These are phyloP conservation scores for Conistra vaccinii DNA, from an alignment of 2,888 invertebrate genomes.

Conservation along the genomic window DNA sequence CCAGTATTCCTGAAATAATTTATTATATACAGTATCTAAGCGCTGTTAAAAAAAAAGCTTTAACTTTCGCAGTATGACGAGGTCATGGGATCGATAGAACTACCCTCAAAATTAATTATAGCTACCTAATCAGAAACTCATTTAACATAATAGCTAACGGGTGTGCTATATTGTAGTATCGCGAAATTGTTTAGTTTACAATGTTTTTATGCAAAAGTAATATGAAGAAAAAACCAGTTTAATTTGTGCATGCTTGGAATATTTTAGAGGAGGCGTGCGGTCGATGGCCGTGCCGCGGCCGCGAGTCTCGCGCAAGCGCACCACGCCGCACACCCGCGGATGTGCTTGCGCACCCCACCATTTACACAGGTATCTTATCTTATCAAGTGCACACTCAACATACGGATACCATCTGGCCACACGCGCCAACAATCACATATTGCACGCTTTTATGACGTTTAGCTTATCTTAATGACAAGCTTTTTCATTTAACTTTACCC, in stretches of 20 bases:
- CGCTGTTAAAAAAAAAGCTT: background rate
- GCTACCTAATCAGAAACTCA: constrained; percentile 14
- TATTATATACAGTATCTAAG: background rate
- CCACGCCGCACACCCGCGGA: constrained; percentile 52
- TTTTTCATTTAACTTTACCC: constrained; percentile 32
- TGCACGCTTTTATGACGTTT: constrained; percentile 55
- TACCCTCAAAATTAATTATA: constrained; percentile 26
- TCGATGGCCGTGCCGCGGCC: constrained; percentile 82
- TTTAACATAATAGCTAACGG: constrained; percentile 31
- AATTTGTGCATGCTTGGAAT: constrained; percentile 90
- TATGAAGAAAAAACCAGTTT: constrained; percentile 88
- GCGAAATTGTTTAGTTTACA: constrained; percentile 74
- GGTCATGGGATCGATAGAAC: constrained; percentile 14
- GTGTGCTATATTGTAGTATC: constrained; percentile 56
- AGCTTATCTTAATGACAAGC: constrained; percentile 51
- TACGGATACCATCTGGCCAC: constrained; percentile 50
- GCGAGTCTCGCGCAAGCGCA: constrained; percentile 60
- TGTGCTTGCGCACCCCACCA: constrained; percentile 51
- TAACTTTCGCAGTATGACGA: background rate
- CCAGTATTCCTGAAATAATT: background rate
- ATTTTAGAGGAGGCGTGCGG: constrained; percentile 88
- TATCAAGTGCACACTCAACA: constrained; percentile 60
- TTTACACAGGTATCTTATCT: constrained; percentile 60
- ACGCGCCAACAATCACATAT: constrained; percentile 50
- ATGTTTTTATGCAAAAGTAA: constrained; percentile 87